Evolutionary conservation across 2,888 invertebrate genomes (phyloP), one percentile per base, ranked within the genome.

Genomic region (Craniophora ligustri): DNA sequence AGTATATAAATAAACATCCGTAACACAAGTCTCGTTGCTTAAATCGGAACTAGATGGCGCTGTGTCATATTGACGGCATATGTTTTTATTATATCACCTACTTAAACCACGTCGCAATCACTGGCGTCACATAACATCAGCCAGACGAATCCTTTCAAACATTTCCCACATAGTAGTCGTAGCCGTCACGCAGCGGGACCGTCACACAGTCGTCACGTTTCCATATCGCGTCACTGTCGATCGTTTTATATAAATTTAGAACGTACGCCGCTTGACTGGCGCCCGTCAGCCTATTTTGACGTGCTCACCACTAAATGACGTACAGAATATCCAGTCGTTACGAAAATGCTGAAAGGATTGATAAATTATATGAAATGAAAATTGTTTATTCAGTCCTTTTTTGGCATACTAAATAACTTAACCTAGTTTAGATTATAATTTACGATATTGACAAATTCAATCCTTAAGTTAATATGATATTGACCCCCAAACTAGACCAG

Each of bases 151-250:
- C 14, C 39, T 18, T 5, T 48, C 34, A 31, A 47, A 49, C 36
- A 42, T 40, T 31, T 21, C 16, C 28, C 41, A 56, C 61, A 57
- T 62, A 60, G n/a, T n/a, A n/a, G 55, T 69, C 41, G 66, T 61
- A 69, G 54, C 67, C 56, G 66, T 58, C 69, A 56, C 67, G 57
- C 53, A 67, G 49, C 42, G 57, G 47, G 42, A 58, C 60, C 47
- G 57, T 59, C 57, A 51, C 41, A 15, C 73, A 76, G 74, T 66
- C 72, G 65, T 80, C 85, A 83, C 85, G 81, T 78, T 74, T 70
- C 79, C 83, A 76, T 88, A 88, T 88, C 88, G 80, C 78, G 79
- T 88, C 87, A 84, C 74, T 85, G 91, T 89, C 89, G 87, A 85
- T 88, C 87, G 78, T 76, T 78, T 67, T 79, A 84, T 86, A 85